Evolutionary conservation across 2,888 invertebrate species (phyloP).

Genomic region (Ichneumoninae sp.): DNA sequence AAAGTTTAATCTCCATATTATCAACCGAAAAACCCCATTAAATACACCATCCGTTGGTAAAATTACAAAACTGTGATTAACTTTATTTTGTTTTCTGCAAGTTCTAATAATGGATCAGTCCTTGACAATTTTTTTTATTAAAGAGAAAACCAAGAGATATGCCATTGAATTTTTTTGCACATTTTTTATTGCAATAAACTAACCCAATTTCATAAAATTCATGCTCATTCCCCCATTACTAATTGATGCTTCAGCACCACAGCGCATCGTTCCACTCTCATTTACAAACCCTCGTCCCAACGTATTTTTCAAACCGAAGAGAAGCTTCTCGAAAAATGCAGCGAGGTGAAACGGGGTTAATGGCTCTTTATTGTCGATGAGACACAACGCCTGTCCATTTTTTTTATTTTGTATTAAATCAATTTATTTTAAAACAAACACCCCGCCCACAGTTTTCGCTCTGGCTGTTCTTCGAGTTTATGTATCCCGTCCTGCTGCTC

Average conservation of each 20-base stretch:
- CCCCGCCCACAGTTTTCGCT: not conserved
- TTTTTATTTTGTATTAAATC: not conserved
- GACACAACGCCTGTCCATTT: not conserved
- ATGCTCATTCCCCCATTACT: not conserved
- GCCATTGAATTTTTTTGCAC: not conserved
- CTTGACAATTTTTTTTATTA: too few species aligned
- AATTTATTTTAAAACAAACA: constrained; percentile 11
- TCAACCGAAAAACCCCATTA: too few species aligned
- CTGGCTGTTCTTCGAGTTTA: not conserved
- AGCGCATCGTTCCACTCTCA: not conserved
- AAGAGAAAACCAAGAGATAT: not conserved
- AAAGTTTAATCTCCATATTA: too few species aligned
- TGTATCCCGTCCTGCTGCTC: constrained; percentile 4
- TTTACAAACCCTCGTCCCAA: constrained; percentile 4
- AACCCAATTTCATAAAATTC: not conserved
- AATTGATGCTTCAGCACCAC: not conserved
- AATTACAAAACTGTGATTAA: too few species aligned
- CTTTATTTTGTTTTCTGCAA: too few species aligned
- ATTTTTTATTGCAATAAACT: not conserved
- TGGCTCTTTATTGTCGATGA: constrained; percentile 33
- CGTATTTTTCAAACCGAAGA: not conserved
- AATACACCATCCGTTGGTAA: too few species aligned
- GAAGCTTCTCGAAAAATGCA: constrained; percentile 8
- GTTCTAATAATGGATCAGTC: too few species aligned
- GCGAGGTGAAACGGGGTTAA: constrained; percentile 12